Base-by-base conservation (phyloP, 1,140 invertebrate genomes). In the Epicauta chinensis region DNA sequence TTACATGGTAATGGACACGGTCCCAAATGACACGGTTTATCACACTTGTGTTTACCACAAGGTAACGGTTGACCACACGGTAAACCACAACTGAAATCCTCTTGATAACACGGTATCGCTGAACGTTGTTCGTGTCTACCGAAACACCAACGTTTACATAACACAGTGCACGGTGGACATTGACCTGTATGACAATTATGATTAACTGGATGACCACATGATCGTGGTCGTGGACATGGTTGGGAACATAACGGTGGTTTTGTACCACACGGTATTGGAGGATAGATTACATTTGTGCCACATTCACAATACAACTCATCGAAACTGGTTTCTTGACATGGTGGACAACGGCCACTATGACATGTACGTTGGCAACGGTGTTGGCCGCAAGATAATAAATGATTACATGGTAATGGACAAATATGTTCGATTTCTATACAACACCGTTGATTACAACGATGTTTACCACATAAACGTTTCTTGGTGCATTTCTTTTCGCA, bases 91-190 rank as follows among this genome's bases (percentile, higher is more conserved):
- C 90, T 93, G 41, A 97, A 85, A 53, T 89, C 87, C 29, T 81
- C 82, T 63, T 92, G 79, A 49, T 93, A 83, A 71, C 94, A 97
- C 2, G 90, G 88, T 40, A 97, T 91, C 16, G 89, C 89, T 62
- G 87, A 87, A 6, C 92, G 75, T 53, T 89, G 73, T 81, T 96
- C 92, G 69, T 98, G 94, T 11, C 81, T 75, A 1, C 95, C 93
- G 66, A 90, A 83, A 68, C 94, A 98, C 73, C 81, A 84, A 68
- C 91, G 17, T 36, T 56, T 59, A 31, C 49, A 60, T 17, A 97
- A 79, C 36, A 90, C 83, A 15, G 91, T 88, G 73, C 95, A 98
- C 3, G 93, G 94, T n/a, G 95, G 93, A 72, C 96, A 98, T 29
- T 78, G 68, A 12, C 84, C 81, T 46, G 77, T 79, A 65, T 92